Base-by-base conservation (phyloP, 2,888 invertebrate species). In the Athalia circularis region DNA sequence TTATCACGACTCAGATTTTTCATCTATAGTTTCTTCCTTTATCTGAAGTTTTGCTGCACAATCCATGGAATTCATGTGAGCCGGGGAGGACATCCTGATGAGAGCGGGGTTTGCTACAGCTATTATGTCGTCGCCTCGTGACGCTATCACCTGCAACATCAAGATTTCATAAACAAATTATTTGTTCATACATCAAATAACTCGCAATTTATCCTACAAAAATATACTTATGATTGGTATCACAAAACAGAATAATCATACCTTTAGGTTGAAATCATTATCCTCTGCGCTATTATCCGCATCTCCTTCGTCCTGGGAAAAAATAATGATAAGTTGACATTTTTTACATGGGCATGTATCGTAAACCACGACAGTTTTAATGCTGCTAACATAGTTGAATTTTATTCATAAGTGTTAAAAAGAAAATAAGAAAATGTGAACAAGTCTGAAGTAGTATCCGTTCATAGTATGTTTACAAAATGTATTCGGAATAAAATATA, bases 41-140 rank as follows among this genome's bases (percentile, higher is more conserved):
- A 90, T 89, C 43, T 89, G 85, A 84, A 87, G 88, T 83, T 86
- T 88, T 47, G 72, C 54, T 11, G 45, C 50, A 83, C 89, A 90
- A 82, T 89, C 89, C 89, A 90, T 89, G 11, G 75, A 62, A 29
- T 64, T 75, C 62, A 64, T 64, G 47, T 75, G 75, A 50, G 43
- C 75, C 13, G 75, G 75, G 43, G 75, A 62, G 5, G 93, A 93
- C 88, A 94, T 92, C 13, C 94, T 94, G 29, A 29, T 29, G 82
- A 96, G 91, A 3, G 96, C 96, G 11, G 97, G 97, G 92, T 97
- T 96, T 43, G 96, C 96, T 0, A 97, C 96, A 0, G 97, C 97
- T 84, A 97, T 97, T 87, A 97, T 97, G 89, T 96, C 95, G 89
- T 95, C 95, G 0, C 96, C 96, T 11, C 96, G 94, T 0, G 96